Base-by-base conservation (phyloP, 2,113 vertebrate species). In the Epinephelus cyanopodus region DNA sequence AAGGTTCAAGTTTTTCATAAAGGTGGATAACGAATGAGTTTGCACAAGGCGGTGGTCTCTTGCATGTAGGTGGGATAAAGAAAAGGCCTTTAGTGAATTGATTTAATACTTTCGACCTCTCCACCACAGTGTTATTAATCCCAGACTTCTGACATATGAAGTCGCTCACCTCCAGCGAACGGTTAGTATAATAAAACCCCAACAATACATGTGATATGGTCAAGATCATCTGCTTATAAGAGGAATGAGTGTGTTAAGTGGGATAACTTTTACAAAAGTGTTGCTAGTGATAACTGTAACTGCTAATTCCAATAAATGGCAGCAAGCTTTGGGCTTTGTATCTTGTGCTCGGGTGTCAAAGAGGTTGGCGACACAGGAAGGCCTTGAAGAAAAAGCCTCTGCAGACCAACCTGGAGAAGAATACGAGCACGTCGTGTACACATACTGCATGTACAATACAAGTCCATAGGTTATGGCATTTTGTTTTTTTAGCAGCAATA, bases 401-500 rank as follows among this genome's bases (percentile, higher is more conserved):
- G 79, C 64, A 62, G 58, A 7, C 65, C 77, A 76, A 83, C 81
- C 85, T 66, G 50, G 74, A 79, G 65, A 25, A 15, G 23, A 65
- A 77, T 25, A 53, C 3, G 68, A 90, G 87, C 90, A 83, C 64
- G 37, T 54, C 8, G 63, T 81, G 77, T 83, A 18, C 79, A 39
- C 60, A 37, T 37, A 37, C 33, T 37, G 45, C 58, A 63, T 69
- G 74, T 68, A 37, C 68, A 87, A 86, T 83, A 86, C 48, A 89
- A 72, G 47, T 90, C 70, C 89, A 85, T 62, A 74, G 60, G 71
- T 87, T 89, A 91, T 91, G 88, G 92, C 89, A 85, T 84, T 81
- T 82, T 57, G 18, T 53, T 29, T 65, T 65, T 83, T 84, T 92
- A 93, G 92, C 93, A 94, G 93, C 91, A 93, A 89, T 86, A 90